These are phyloP conservation scores for Synergus laeviventris DNA, from an alignment of 2,888 invertebrate species.

Conservation along the genomic window DNA sequence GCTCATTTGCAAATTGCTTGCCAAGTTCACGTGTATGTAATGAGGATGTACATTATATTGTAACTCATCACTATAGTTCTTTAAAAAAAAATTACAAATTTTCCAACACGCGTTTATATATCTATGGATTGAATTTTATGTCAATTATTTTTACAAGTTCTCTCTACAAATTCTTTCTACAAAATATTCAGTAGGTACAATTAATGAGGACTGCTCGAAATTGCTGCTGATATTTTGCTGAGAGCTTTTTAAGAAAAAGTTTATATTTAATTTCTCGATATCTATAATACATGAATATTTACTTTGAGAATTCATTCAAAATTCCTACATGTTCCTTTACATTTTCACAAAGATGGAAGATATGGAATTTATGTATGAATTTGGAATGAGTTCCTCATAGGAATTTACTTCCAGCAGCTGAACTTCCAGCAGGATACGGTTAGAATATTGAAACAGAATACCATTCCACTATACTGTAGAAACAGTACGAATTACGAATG, in stretches of 20 bases:
- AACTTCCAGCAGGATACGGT: conserved; percentile 21
- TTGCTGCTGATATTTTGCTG: neutral
- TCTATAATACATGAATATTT: neutral
- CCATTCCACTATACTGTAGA: conserved; percentile 26
- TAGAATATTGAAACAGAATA: conserved; percentile 40
- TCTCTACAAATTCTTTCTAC: no score
- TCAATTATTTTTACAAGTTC: no score
- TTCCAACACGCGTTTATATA: no score
- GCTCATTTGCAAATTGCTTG: neutral
- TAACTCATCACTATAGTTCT: no score
- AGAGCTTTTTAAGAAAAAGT: neutral
- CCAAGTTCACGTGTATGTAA: neutral
- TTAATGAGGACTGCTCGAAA: no score
- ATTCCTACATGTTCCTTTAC: conserved; percentile 16
- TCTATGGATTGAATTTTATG: no score
- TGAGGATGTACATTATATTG: neutral
- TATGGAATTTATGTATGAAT: conserved; percentile 39
- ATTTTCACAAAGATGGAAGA: conserved; percentile 30
- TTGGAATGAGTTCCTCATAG: conserved; percentile 36
- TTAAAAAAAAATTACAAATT: no score
- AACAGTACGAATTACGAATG: conserved; percentile 40
- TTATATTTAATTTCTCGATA: neutral
- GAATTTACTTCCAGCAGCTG: conserved; percentile 35
- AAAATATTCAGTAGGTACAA: no score
- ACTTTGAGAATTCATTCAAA: conserved; percentile 33